phyloP scores from a whole-genome alignment of 2,797 vertebrate species.

The Peromyscus eremicus region DNA sequence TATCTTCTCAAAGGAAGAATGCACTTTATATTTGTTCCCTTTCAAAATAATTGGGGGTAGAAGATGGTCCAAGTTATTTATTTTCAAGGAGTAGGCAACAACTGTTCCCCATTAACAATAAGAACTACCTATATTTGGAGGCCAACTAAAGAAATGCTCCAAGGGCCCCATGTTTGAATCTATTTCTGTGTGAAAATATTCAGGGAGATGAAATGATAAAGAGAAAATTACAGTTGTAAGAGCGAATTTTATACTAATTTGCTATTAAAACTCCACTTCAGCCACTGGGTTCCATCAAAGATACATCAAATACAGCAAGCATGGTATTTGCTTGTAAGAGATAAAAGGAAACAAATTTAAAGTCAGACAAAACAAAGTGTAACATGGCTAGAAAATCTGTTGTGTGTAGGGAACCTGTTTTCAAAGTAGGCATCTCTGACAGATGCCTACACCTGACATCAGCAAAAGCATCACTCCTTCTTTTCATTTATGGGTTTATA shows the following conservation, averaged over 20 bases:
- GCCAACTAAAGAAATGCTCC: neutral
- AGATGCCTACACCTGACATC: neutral
- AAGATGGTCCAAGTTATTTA: neutral
- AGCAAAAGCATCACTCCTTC: neutral
- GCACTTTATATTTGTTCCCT: neutral
- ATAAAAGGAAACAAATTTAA: slow-evolving; percentile 4
- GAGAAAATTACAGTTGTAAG: neutral
- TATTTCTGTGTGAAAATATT: neutral
- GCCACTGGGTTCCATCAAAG: neutral
- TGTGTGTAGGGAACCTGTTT: neutral
- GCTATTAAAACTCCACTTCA: neutral
- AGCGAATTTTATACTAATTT: neutral
- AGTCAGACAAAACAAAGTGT: neutral
- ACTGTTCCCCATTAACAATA: neutral
- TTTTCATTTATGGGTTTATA: neutral
- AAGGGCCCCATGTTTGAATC: neutral
- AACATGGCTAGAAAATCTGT: neutral
- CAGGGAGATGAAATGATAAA: neutral
- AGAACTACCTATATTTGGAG: neutral
- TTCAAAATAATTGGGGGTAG: neutral
- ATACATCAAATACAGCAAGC: rapidly evolving
- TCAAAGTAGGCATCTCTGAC: neutral
- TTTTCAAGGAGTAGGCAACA: neutral
- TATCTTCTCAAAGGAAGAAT: neutral
- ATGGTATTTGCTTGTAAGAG: neutral